These are phyloP conservation scores for Tyrannus savana DNA, from an alignment of 2,113 vertebrate genomes.

Conservation along the genomic window DNA sequence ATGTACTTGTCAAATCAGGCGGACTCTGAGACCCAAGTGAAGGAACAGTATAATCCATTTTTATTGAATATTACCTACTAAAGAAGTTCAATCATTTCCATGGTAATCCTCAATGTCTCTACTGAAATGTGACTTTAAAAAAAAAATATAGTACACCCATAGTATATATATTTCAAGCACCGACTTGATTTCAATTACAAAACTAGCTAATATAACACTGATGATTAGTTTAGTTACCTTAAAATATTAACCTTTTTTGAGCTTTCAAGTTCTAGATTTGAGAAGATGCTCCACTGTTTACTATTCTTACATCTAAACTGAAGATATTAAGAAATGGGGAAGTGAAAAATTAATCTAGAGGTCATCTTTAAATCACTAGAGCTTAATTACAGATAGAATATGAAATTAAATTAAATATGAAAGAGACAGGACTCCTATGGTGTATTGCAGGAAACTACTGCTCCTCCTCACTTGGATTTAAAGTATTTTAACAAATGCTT, in stretches of 20 bases:
- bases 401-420: background rate
- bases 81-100: background rate
- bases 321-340: background rate
- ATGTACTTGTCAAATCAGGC: background rate
- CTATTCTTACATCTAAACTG: background rate
- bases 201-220: background rate
- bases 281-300: background rate
- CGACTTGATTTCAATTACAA: background rate
- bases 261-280: conserved; percentile 6
- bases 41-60: background rate
- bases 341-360: background rate
- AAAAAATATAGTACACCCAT: background rate
- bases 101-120: background rate
- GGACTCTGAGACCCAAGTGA: background rate
- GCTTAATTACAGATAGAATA: background rate
- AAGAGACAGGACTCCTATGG: background rate
- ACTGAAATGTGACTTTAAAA: background rate
- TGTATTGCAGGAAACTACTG: background rate
- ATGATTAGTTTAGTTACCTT: background rate
- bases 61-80: background rate
- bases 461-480: background rate
- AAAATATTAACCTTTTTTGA: background rate
- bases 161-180: background rate
- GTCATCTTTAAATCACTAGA: background rate
- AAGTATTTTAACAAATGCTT: background rate